These are phyloP conservation scores for Achroia grisella DNA, from an alignment of 1,140 invertebrate genomes.

Conservation along the genomic window DNA sequence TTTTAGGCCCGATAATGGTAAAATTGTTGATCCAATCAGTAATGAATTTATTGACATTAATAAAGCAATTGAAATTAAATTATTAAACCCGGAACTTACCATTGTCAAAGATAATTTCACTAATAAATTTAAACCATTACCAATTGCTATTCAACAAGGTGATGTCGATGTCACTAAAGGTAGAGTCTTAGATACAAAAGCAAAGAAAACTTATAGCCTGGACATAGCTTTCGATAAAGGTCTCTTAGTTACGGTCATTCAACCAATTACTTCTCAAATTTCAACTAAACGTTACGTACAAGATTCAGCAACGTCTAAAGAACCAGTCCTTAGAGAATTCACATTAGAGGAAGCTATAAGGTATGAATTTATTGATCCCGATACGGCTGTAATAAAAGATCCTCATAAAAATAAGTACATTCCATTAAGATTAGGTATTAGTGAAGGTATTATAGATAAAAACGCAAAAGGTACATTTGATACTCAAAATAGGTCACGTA, in stretches of 20 bases:
- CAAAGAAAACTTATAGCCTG: conserved; percentile 81
- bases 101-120: conserved; percentile 84
- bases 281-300: conserved; percentile 72
- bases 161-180: conserved; percentile 85
- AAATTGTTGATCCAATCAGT: conserved; percentile 83
- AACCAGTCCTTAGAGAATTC: conserved; percentile 78
- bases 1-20: conserved; percentile 84
- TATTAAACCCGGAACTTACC: conserved; percentile 86
- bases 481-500: conserved; percentile 76
- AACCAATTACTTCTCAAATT: conserved; percentile 78
- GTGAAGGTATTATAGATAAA: conserved; percentile 81
- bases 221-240: conserved; percentile 84
- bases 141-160: conserved; percentile 85
- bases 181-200: conserved; percentile 84
- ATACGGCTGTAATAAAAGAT: conserved; percentile 85
- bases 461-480: conserved; percentile 79
- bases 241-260: conserved; percentile 82
- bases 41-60: conserved; percentile 82
- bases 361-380: conserved; percentile 84
- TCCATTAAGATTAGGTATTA: conserved; percentile 81
- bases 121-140: conserved; percentile 82
- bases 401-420: conserved; percentile 83
- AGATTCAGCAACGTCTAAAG: conserved; percentile 51
- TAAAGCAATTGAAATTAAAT: conserved; percentile 80
- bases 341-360: conserved; percentile 86